These are phyloP conservation scores for Amitus sp. DNA, from an alignment of 2,888 invertebrate species.

Conservation along the genomic window DNA sequence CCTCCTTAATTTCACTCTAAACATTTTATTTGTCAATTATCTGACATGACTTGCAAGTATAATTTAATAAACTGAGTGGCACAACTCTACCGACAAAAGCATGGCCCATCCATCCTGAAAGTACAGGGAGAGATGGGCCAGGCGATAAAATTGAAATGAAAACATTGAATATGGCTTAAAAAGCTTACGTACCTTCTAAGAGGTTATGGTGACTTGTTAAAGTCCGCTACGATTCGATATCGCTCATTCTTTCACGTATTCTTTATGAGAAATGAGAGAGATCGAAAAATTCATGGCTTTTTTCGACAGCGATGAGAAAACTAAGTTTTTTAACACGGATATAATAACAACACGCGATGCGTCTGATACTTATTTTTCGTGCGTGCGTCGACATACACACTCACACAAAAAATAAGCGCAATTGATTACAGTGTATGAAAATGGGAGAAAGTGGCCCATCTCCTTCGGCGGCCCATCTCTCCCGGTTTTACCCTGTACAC, in stretches of 20 bases:
- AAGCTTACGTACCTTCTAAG: slow-evolving; percentile 3
- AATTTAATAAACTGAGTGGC: not conserved
- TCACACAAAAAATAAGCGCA: not conserved
- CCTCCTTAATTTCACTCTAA: not conserved
- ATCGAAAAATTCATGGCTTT: not conserved
- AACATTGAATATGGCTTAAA: not conserved
- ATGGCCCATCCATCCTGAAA: not conserved
- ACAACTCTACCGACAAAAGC: not conserved
- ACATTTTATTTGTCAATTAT: not conserved
- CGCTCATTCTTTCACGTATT: not conserved
- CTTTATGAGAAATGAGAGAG: not conserved
- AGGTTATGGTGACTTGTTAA: not conserved
- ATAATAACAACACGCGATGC: not conserved
- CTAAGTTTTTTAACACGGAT: not conserved
- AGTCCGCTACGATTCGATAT: not conserved
- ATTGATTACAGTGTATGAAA: not conserved
- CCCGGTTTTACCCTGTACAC: not conserved
- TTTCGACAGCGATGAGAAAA: no score
- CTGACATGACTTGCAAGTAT: not conserved
- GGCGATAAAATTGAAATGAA: not conserved
- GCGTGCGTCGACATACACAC: not conserved
- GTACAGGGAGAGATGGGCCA: not conserved
- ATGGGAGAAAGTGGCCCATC: not conserved
- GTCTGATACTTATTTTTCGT: not conserved
- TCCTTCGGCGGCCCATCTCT: not conserved